These are phyloP conservation scores for Sebastes reedi DNA, from an alignment of 2,797 vertebrate species.

Conservation along the genomic window DNA sequence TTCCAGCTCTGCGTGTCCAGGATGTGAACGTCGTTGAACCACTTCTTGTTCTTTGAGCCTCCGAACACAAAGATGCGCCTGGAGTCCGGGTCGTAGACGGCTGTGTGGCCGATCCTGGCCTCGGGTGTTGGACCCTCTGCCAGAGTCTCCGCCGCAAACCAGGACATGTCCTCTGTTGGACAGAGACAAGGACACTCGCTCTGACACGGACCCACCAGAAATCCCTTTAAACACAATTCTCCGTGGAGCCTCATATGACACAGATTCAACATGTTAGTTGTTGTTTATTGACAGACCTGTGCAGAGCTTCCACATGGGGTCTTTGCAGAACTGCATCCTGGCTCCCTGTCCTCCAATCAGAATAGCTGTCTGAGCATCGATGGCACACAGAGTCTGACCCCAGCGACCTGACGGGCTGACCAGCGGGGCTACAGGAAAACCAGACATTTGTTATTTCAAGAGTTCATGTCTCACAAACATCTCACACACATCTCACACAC, in stretches of 20 bases:
- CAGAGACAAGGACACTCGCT: neutral
- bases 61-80: conserved; percentile 84
- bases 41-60: conserved; percentile 85
- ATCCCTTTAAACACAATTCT: neutral
- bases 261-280: neutral
- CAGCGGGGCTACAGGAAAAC: conserved; percentile 45
- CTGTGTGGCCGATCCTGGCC: conserved; percentile 83
- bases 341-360: conserved; percentile 84
- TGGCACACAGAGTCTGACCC: conserved; percentile 82
- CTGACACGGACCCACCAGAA: neutral
- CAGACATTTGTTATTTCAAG: neutral
- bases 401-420: conserved; percentile 79
- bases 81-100: conserved; percentile 81
- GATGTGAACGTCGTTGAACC: conserved; percentile 86
- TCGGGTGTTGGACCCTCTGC: conserved; percentile 84
- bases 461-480: neutral
- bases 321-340: conserved; percentile 87
- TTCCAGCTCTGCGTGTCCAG: conserved; percentile 85
- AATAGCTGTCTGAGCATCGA: conserved; percentile 83
- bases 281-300: conserved; percentile 70
- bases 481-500: neutral
- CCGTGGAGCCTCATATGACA: neutral
- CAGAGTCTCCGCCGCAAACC: conserved; percentile 82
- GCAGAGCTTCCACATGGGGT: conserved; percentile 90
- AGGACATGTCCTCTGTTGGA: conserved; percentile 80